A percentile compares a stretch with the other conserved stretches of the same genome.
Evolutionary conservation across 2,888 invertebrate species (phyloP).

Genomic region (Anoncus sp.): DNA sequence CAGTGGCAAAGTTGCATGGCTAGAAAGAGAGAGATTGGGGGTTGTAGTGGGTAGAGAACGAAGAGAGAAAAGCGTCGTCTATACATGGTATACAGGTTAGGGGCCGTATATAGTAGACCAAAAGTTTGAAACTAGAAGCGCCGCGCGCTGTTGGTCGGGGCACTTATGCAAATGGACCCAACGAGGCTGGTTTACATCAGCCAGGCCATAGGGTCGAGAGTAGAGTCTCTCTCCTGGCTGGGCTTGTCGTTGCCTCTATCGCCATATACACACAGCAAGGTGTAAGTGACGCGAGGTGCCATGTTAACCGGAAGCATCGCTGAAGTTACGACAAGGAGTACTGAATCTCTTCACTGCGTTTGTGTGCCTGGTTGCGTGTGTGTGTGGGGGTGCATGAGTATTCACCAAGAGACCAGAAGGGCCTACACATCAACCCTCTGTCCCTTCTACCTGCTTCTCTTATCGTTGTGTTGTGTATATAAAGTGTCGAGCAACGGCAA

Average conservation of each 20-base stretch:
- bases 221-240: not conserved
- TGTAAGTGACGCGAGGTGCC: slow-evolving; percentile 45
- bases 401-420: not conserved
- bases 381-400: slow-evolving; percentile 8
- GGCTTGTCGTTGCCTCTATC: not conserved
- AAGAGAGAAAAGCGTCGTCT: slow-evolving; percentile 5
- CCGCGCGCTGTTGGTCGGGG: slow-evolving; percentile 42
- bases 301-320: slow-evolving; percentile 59
- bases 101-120: slow-evolving; percentile 12
- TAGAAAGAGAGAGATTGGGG: slow-evolving; percentile 4
- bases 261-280: slow-evolving; percentile 5
- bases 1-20: not conserved
- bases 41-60: not conserved
- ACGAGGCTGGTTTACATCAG: slow-evolving; percentile 37
- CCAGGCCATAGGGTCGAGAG: not conserved
- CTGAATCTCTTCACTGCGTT: not conserved
- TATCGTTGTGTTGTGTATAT: slow-evolving; percentile 6
- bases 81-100: not conserved
- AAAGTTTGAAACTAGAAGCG: slow-evolving; percentile 59
- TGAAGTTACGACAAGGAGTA: slow-evolving; percentile 44
- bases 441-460: not conserved
- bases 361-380: not conserved
- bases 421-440: not conserved
- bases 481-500: slow-evolving; percentile 37
- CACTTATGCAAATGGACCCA: slow-evolving; percentile 61